These are phyloP conservation scores for Leucopternis melanops DNA, from an alignment of 2,113 vertebrate species.

Conservation along the genomic window DNA sequence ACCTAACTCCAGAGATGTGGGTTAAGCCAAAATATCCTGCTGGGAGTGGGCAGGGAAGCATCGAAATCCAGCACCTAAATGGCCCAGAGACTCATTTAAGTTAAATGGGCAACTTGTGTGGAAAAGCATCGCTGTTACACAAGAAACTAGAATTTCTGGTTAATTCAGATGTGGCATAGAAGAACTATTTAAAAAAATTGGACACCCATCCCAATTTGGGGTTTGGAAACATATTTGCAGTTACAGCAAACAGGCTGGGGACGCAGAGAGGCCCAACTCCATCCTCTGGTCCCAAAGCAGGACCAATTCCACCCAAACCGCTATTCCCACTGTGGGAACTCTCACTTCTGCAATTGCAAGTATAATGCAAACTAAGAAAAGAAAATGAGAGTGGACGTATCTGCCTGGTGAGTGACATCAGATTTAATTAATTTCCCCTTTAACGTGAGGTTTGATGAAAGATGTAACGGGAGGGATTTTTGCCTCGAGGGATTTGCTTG, in stretches of 20 bases:
- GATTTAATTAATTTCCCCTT: not conserved
- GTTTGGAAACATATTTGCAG: not conserved
- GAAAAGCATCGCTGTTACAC: not conserved
- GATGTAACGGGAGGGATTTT: not conserved
- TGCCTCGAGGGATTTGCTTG: not conserved
- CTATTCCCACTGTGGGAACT: not conserved
- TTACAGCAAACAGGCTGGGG: not conserved
- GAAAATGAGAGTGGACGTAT: too few species aligned
- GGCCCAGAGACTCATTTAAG: too few species aligned
- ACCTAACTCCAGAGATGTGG: too few species aligned
- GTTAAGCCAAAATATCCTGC: not conserved
- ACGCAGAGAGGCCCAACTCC: not conserved
- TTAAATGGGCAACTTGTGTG: not conserved
- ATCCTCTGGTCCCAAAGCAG: too few species aligned
- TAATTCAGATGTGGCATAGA: not conserved
- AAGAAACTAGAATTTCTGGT: not conserved
- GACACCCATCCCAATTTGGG: rapidly evolving
- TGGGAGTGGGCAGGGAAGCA: not conserved
- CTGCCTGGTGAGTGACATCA: not conserved
- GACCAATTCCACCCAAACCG: not conserved
- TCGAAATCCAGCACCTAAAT: rapidly evolving
- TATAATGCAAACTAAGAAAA: not conserved
- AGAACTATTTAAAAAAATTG: too few species aligned
- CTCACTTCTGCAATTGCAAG: not conserved
- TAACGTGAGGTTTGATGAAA: not conserved